Evolutionary conservation across 2,113 vertebrate genomes (phyloP).

Genomic region (Aythya baeri): DNA sequence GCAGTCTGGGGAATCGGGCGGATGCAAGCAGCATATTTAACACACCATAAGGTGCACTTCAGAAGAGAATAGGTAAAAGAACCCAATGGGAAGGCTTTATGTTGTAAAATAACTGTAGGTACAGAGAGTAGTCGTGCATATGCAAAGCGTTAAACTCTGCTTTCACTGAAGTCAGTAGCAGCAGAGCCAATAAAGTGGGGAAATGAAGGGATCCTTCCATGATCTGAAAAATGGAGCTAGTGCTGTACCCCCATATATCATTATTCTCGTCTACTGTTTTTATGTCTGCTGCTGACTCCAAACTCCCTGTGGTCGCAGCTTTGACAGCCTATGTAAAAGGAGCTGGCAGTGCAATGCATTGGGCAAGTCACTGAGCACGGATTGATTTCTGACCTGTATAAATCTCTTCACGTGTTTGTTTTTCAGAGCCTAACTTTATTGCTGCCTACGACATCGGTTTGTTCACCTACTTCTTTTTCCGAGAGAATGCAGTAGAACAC

Average conservation of each 20-base stretch:
- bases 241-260: neutral
- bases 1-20: neutral
- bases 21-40: slow-evolving; percentile 5
- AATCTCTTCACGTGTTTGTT: slow-evolving; percentile 53
- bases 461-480: slow-evolving; percentile 90
- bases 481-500: slow-evolving; percentile 88
- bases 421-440: slow-evolving; percentile 89
- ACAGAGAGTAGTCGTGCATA: neutral
- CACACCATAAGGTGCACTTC: slow-evolving; percentile 30
- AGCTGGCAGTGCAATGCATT: neutral
- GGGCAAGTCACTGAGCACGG: neutral
- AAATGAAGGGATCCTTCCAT: neutral
- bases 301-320: neutral
- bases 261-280: slow-evolving; percentile 20
- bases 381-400: slow-evolving; percentile 45
- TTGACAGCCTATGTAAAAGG: slow-evolving; percentile 2
- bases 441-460: slow-evolving; percentile 89
- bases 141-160: neutral
- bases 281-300: neutral
- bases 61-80: slow-evolving; percentile 40
- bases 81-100: slow-evolving; percentile 9
- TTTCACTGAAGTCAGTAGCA: slow-evolving; percentile 9
- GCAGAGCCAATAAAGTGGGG: neutral
- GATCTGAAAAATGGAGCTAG: neutral
- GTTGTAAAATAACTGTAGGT: neutral